Percentiles rank a stretch among this genome's conserved stretches.
phyloP scores from a whole-genome alignment of 1,140 invertebrate genomes.

The Hestina assimilis region DNA sequence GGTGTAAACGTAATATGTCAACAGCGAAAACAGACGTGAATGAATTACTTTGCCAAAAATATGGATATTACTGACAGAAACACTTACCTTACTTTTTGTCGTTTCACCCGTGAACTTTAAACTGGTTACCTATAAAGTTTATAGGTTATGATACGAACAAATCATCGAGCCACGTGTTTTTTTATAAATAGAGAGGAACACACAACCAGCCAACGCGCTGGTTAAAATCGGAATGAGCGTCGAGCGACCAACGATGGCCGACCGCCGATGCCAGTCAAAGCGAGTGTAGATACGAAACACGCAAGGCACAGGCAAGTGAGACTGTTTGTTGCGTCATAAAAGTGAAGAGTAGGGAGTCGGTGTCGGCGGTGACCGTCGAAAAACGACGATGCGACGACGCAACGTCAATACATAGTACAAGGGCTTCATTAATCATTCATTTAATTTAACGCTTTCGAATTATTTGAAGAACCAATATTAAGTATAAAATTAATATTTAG shows the following conservation, averaged over 20 bases:
- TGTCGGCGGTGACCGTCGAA: neutral
- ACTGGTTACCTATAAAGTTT: constrained; percentile 16
- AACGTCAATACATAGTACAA: too few species aligned
- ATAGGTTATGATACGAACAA: constrained; percentile 45
- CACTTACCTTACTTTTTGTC: constrained; percentile 1
- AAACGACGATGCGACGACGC: constrained; percentile 3
- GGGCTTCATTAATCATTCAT: too few species aligned
- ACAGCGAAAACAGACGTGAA: neutral
- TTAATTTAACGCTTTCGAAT: too few species aligned
- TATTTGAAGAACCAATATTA: too few species aligned
- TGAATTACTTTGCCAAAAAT: neutral
- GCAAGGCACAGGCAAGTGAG: constrained; percentile 27
- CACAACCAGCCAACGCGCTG: constrained; percentile 36
- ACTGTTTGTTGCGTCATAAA: constrained; percentile 31
- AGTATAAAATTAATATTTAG: too few species aligned
- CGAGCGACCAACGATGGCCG: too few species aligned
- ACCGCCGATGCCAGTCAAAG: constrained; percentile 26
- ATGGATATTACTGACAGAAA: neutral
- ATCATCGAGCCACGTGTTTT: constrained; percentile 55
- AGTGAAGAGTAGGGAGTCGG: constrained; percentile 13
- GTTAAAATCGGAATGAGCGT: constrained; percentile 55
- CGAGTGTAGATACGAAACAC: constrained; percentile 22
- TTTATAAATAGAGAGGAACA: constrained; percentile 41
- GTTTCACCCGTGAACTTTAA: neutral
- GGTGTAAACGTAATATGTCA: neutral